Evolutionary conservation across 2,113 vertebrate species (phyloP), one percentile per base, ranked within the genome.

Genomic region (Murina feae): DNA sequence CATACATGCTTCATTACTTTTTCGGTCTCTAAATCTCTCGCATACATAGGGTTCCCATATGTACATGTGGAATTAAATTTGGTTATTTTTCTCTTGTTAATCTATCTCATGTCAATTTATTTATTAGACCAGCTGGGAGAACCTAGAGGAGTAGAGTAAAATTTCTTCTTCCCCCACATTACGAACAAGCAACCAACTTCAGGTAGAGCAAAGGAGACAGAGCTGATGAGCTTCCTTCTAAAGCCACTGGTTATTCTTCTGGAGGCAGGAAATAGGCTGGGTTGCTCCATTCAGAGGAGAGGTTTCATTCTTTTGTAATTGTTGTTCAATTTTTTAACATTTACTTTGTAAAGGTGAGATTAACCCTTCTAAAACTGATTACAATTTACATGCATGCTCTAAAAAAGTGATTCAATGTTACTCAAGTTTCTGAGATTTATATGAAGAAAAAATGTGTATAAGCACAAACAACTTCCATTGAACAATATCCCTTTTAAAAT

Each of bases 341-440:
- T 94, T 80, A 71, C 39, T 81, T 91, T 72, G 42, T 80, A 89
- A 91, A 90, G 30, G 6, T 71, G 14, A 88, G 6, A 17, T 53
- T 60, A 80, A 76, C 37, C 32, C 6, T 74, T 92, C 23, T 44
- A 85, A 94, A 96, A 85, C 1, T 78, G 32, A 95, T 75, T 92
- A 74, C 12, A 80, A 2, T 80, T 72, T 65, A 80, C 10, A 71
- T 42, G 9, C 2, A 68, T 81, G 32, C 18, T 76, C n/a, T 74
- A 55, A 63, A 92, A 91, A 47, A n/a, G 9, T 71, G 37, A 92
- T 53, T 91, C n/a, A 80, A 18, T 84, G 25, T 79, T 75, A 83
- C 16, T 86, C 9, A 83, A 75, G 32, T 63, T 86, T 9, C 39
- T 82, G 60, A 76, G 47, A 79, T 58, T 21, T 92, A 49, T 30